A percentile compares a stretch with the other conserved stretches of the same genome.
These are phyloP conservation scores for Aphaenogaster ashmeadi DNA, from an alignment of 1,140 invertebrate genomes.

Conservation along the genomic window DNA sequence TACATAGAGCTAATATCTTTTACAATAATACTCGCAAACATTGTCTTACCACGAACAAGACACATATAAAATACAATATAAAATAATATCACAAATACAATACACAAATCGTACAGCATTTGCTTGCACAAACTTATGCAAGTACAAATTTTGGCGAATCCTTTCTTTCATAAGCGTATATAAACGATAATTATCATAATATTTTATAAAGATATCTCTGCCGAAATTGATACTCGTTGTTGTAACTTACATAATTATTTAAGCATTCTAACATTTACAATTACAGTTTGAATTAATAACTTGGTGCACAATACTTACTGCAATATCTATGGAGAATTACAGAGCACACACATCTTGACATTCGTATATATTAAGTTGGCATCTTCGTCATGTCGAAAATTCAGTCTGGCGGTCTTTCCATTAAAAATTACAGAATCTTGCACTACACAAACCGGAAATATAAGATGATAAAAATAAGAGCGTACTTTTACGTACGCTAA, in stretches of 20 bases:
- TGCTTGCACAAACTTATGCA: conserved; percentile 17
- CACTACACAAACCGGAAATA: conserved; percentile 78
- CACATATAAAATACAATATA: background rate
- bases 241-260: conserved; percentile 37
- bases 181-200: background rate
- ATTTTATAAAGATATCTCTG: conserved; percentile 36
- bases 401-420: conserved; percentile 74
- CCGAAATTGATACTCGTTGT: conserved; percentile 8
- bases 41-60: conserved; percentile 23
- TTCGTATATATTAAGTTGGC: conserved; percentile 74
- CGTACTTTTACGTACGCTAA: conserved; percentile 51
- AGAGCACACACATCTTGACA: conserved; percentile 73
- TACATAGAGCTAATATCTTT: background rate
- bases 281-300: conserved; percentile 68
- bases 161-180: background rate
- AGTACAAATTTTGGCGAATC: background rate
- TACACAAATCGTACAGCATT: conserved; percentile 11
- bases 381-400: conserved; percentile 73
- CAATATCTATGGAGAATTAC: conserved; percentile 71
- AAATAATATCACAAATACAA: conserved; percentile 10
- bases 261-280: conserved; percentile 43
- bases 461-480: conserved; percentile 72
- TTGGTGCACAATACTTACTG: conserved; percentile 76
- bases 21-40: background rate
- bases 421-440: conserved; percentile 77